A percentile compares a stretch with the other conserved stretches of the same genome.
These are phyloP conservation scores for Acleris cristana DNA, from an alignment of 2,888 invertebrate genomes.

Conservation along the genomic window DNA sequence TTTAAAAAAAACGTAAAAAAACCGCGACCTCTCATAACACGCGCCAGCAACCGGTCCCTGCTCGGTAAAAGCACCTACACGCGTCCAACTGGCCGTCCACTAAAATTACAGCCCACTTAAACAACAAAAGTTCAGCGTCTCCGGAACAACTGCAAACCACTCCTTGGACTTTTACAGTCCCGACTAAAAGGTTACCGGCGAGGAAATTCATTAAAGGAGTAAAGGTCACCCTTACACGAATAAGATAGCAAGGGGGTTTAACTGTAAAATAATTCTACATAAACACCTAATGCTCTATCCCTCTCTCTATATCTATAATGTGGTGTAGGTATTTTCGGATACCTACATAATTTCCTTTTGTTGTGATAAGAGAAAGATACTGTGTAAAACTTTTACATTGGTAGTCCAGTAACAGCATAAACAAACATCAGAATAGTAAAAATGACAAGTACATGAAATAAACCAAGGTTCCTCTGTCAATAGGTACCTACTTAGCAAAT, in stretches of 20 bases:
- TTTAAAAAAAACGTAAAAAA: too few relatives aligned
- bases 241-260: too few relatives aligned
- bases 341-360: too few relatives aligned
- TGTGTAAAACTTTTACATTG: too few relatives aligned
- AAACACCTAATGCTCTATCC: background rate
- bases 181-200: slow-evolving; percentile 25
- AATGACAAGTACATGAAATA: too few relatives aligned
- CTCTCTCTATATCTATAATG: too few relatives aligned
- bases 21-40: background rate
- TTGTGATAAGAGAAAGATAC: too few relatives aligned
- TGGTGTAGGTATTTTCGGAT: too few relatives aligned
- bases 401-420: too few relatives aligned
- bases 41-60: slow-evolving; percentile 12
- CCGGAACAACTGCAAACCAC: slow-evolving; percentile 55
- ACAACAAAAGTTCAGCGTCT: slow-evolving; percentile 66
- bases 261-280: too few relatives aligned
- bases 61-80: slow-evolving; percentile 65
- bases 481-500: slow-evolving; percentile 4
- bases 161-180: slow-evolving; percentile 42
- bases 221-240: background rate
- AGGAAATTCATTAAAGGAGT: slow-evolving; percentile 17
- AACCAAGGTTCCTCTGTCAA: background rate
- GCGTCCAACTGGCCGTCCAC: slow-evolving; percentile 59
- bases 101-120: slow-evolving; percentile 67
- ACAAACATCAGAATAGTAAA: too few relatives aligned